A percentile compares a stretch with the other conserved stretches of the same genome.
Conservation (phyloP, 2,888 invertebrate genomes). For the Cistogaster globosa region DNA sequence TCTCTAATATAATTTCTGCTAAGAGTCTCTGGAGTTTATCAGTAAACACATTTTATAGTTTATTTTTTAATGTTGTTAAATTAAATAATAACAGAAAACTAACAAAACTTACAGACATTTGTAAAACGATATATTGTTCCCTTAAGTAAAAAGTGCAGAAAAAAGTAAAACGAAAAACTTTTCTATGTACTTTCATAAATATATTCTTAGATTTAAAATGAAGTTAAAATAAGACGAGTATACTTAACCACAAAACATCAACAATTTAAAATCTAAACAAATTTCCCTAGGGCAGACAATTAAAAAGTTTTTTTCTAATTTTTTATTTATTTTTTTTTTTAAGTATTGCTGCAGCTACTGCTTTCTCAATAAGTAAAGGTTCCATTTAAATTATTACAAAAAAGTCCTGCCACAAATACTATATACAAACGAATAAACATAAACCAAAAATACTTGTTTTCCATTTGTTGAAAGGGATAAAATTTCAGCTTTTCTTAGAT, state of each 20-base stretch:
- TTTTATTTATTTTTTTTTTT: constrained; percentile 24
- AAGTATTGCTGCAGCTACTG: background rate
- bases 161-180: constrained; percentile 13
- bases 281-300: constrained; percentile 69
- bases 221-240: constrained; percentile 8
- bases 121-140: constrained; percentile 41
- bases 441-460: constrained; percentile 1
- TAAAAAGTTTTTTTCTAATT: constrained; percentile 1
- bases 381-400: constrained; percentile 51
- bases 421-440: constrained; percentile 27
- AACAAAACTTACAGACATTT: constrained; percentile 21
- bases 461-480: constrained; percentile 20
- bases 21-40: too few species aligned
- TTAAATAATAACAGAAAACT: constrained; percentile 50
- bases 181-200: background rate
- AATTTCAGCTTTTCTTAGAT: constrained; percentile 40
- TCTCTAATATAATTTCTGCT: too few species aligned
- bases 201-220: constrained; percentile 13
- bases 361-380: constrained; percentile 43
- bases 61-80: constrained; percentile 45
- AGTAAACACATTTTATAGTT: constrained; percentile 10
- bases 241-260: constrained; percentile 68
- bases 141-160: background rate
- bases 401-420: constrained; percentile 32
- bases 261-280: constrained; percentile 70